Base-by-base conservation (phyloP, 2,888 invertebrate genomes). In the Yponomeuta sedellus region DNA sequence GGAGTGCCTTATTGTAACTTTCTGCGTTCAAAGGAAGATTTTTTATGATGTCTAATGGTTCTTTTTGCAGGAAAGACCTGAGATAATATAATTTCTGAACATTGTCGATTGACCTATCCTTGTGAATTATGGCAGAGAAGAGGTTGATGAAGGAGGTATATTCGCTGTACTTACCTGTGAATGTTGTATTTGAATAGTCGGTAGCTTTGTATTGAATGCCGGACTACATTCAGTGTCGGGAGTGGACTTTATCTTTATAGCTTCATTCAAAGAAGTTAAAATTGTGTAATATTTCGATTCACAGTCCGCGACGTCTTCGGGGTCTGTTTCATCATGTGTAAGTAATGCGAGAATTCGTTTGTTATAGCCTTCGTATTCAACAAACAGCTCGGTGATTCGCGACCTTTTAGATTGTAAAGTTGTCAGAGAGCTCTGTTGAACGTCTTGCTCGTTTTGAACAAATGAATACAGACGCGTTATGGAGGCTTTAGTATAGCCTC, bases 41-140 rank as follows among this genome's bases (percentile, higher is more conserved):
- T 64, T 70, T 69, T 2, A 71, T 67, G 2, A 70, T 39, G 61
- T 70, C 69, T 10, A 66, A 65, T 11, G 69, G 67, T 25, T 71
- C 68, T 10, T 61, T 64, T 56, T 20, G 56, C 11, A 70, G 39
- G 28, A 58, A 70, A 12, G 57, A n/a, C n/a, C n/a, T n/a, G n/a
- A n/a, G n/a, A n/a, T n/a, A n/a, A n/a, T n/a, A n/a, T n/a, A n/a
- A n/a, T 40, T 67, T 68, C 64, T 69, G 70, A 0, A 69, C 34
- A 12, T 56, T 5, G 56, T 69, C 67, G 19, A 70, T 8, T 0
- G 16, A 22, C n/a, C 59, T 58, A 16, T 70, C 59, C 1, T 68
- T 66, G 52, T 67, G 40, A 20, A 68, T 69, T 12, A 68, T 40
- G 0, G 69, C 62, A 16, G 39, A 61, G 52, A 66, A 70, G 16